Conservation (phyloP, 2,113 vertebrate species). For the Elephas maximus region DNA sequence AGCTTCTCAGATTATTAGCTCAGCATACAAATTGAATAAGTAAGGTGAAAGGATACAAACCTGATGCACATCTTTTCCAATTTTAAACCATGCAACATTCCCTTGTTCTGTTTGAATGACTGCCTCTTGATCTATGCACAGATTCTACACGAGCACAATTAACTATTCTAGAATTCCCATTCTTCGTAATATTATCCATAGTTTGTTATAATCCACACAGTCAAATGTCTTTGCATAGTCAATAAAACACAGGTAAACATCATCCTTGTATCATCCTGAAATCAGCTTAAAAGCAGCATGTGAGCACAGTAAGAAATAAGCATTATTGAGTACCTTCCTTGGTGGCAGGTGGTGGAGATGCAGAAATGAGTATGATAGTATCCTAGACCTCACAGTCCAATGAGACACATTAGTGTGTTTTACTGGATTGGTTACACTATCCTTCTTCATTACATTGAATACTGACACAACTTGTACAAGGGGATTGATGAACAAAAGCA, state of each 20-base stretch:
- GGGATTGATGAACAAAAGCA: conserved; percentile 35
- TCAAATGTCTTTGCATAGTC: not conserved
- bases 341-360: not conserved
- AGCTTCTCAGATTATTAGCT: not conserved
- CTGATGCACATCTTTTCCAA: not conserved
- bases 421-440: not conserved
- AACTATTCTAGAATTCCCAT: not conserved
- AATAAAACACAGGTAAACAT: not conserved
- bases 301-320: conserved; percentile 23
- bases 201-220: not conserved
- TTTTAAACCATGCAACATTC: not conserved
- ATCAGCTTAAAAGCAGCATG: not conserved
- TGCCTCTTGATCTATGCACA: not conserved
- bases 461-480: not conserved
- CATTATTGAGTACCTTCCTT: not conserved
- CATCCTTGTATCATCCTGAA: not conserved
- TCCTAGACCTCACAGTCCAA: not conserved
- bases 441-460: not conserved
- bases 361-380: not conserved
- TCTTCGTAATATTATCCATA: not conserved
- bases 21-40: not conserved
- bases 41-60: not conserved
- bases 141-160: not conserved
- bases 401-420: not conserved
- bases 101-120: not conserved